A percentile compares a stretch with the other conserved stretches of the same genome.
Conservation (phyloP, 2,888 invertebrate genomes). For the Amphipoea oculea region DNA sequence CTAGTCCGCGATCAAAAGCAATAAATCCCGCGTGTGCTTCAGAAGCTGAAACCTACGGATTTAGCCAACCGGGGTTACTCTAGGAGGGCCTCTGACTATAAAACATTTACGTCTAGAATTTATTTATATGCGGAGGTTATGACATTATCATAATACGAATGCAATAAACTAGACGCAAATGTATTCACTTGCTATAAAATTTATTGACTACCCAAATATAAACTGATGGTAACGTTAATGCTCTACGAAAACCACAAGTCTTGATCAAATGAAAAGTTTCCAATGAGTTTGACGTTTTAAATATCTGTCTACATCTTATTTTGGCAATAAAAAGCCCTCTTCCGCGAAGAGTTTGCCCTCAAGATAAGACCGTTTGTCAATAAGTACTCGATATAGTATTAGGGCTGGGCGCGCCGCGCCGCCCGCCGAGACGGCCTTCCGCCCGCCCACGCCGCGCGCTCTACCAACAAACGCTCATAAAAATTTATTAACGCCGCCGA, state of each 20-base stretch:
- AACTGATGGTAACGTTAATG: slow-evolving; percentile 53
- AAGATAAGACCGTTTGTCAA: slow-evolving; percentile 73
- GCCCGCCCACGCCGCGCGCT: slow-evolving; percentile 72
- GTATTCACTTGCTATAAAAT: slow-evolving; percentile 77
- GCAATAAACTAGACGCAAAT: slow-evolving; percentile 79
- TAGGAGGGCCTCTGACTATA: slow-evolving; percentile 69
- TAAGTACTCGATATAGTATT: slow-evolving; percentile 73
- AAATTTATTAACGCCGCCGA: slow-evolving; percentile 70
- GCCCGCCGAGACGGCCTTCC: slow-evolving; percentile 74
- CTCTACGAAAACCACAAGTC: slow-evolving; percentile 26
- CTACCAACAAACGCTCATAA: slow-evolving; percentile 74
- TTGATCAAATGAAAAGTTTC: slow-evolving; percentile 41
- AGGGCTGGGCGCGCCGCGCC: slow-evolving; percentile 72
- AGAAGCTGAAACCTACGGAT: slow-evolving; percentile 70
- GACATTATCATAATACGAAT: slow-evolving; percentile 80
- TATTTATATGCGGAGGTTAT: slow-evolving; percentile 79
- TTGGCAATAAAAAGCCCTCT: slow-evolving; percentile 44
- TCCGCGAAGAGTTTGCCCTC: slow-evolving; percentile 64
- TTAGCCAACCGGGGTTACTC: slow-evolving; percentile 66
- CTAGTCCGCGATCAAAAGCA: slow-evolving; percentile 67
- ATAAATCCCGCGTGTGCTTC: slow-evolving; percentile 72
- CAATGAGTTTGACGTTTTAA: slow-evolving; percentile 18
- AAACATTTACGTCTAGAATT: slow-evolving; percentile 79
- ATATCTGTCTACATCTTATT: slow-evolving; percentile 41
- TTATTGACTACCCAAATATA: slow-evolving; percentile 67